Conservation (phyloP, 2,888 invertebrate genomes). For the Perithous albicinctus region DNA sequence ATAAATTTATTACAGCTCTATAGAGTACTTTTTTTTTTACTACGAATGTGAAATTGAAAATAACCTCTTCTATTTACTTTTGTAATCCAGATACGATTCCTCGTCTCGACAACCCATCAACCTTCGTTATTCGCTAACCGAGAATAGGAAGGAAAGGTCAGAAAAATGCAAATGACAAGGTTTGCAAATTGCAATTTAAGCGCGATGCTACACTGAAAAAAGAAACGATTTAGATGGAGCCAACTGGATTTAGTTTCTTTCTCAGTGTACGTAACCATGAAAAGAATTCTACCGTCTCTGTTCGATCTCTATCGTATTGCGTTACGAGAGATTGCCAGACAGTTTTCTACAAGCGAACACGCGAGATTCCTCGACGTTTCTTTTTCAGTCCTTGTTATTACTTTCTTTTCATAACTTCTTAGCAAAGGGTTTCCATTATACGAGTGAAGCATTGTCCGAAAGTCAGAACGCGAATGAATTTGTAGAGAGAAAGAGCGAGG, state of each 20-base stretch:
- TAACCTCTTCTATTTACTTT: not conserved
- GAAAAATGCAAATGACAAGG: too few relatives aligned
- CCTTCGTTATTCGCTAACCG: too few relatives aligned
- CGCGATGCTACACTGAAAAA: not conserved
- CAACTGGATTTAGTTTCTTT: not conserved
- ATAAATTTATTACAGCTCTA: too few relatives aligned
- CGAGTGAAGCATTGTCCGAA: conserved; percentile 24
- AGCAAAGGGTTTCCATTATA: conserved; percentile 22
- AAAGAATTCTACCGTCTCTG: conserved; percentile 12
- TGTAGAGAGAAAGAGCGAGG: conserved; percentile 1
- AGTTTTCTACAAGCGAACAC: conserved; percentile 39
- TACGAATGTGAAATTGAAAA: not conserved
- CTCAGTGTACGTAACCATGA: not conserved
- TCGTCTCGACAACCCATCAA: not conserved
- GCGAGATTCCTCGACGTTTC: conserved; percentile 43
- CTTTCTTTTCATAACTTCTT: conserved; percentile 36
- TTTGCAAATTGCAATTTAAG: conserved; percentile 34
- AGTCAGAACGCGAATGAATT: conserved; percentile 45
- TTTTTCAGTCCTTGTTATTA: conserved; percentile 30
- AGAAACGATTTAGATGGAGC: too few relatives aligned
- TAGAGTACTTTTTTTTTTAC: too few relatives aligned
- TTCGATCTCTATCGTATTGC: conserved; percentile 43
- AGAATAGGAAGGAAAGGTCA: too few relatives aligned
- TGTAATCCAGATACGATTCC: not conserved
- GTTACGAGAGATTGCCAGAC: conserved; percentile 39